Evolutionary conservation across 2,797 vertebrate species (phyloP), one percentile per base, ranked within the genome.

Genomic region (Gambelia wislizenii): DNA sequence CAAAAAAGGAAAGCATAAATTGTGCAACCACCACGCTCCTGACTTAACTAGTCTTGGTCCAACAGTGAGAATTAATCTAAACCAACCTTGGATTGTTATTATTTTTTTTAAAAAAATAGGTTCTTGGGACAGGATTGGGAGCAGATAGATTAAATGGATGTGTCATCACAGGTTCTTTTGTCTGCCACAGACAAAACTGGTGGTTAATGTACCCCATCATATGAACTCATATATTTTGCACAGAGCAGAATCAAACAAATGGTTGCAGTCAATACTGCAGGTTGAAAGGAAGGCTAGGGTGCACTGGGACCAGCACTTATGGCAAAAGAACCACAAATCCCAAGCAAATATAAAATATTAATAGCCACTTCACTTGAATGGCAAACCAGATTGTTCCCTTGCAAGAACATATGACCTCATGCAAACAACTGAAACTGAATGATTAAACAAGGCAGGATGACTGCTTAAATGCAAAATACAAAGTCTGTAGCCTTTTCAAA

Each of bases 361-460:
- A 91, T 42, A 94, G 94, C 91, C 84, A 82, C 77, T 82, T 90
- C 78, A 91, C 83, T 85, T 92, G 91, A 96, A 94, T 86, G 94
- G 85, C 91, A 92, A 94, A 95, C 92, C 91, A 92, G 90, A 93
- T 91, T 95, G 89, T 95, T 95, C 92, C 93, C 91, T 93, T 91
- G 91, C 88, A 93, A 87, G 90, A 95, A 93, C 94, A 96, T 95
- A 95, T 93, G 95, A 92, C 92, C 93, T 94, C 94, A 95, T 93
- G 87, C 93, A 95, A 95, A 95, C 93, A 90, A 94, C 92, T 91
- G 84, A 94, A 94, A 94, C 52, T 67, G 93, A 94, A 96, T 94
- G 95, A 93, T 95, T 95, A 95, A 95, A 93, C 87, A 95, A n/a
- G 93, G 92, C 84, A 93, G 92, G 78, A 91, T 86, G 92, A 95